These are phyloP conservation scores for Gallinago paraguaiae DNA, from an alignment of 2,113 vertebrate species.

Conservation along the genomic window DNA sequence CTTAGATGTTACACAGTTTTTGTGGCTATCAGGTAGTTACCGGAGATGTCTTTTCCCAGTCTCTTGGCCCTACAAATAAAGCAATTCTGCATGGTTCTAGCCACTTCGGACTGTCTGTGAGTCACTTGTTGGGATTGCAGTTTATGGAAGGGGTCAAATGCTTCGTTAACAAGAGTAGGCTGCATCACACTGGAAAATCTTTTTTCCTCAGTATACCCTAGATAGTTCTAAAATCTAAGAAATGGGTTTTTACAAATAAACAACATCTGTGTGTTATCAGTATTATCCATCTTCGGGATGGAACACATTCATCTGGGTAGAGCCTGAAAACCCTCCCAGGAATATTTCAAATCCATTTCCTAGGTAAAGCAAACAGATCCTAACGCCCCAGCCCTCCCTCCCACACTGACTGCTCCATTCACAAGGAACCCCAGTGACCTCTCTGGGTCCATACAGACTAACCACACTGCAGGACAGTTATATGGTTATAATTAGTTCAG, in stretches of 20 bases:
- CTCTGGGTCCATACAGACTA: not conserved
- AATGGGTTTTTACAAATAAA: constrained; percentile 38
- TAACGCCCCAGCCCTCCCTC: not conserved
- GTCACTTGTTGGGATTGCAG: constrained; percentile 36
- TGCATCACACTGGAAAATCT: not conserved
- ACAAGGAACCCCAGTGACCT: not conserved
- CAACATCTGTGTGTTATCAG: constrained; percentile 63
- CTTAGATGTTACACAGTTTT: not conserved
- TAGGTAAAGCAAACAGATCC: not conserved
- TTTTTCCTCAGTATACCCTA: not conserved
- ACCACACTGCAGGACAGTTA: not conserved
- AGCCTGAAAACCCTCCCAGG: constrained; percentile 34
- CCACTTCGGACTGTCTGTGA: constrained; percentile 2
- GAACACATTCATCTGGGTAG: constrained; percentile 23
- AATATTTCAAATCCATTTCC: constrained; percentile 14
- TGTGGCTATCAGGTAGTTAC: not conserved
- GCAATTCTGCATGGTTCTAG: not conserved
- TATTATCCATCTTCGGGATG: not conserved
- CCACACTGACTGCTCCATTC: not conserved
- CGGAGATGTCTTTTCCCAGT: not conserved
- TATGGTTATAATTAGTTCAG: not conserved
- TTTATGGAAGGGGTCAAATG: constrained; percentile 24
- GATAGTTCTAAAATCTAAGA: constrained; percentile 44
- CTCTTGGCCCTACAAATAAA: not conserved
- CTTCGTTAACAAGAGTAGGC: not conserved